Evolutionary conservation across 2,113 vertebrate species (phyloP).

Genomic region (Cygnus atratus): DNA sequence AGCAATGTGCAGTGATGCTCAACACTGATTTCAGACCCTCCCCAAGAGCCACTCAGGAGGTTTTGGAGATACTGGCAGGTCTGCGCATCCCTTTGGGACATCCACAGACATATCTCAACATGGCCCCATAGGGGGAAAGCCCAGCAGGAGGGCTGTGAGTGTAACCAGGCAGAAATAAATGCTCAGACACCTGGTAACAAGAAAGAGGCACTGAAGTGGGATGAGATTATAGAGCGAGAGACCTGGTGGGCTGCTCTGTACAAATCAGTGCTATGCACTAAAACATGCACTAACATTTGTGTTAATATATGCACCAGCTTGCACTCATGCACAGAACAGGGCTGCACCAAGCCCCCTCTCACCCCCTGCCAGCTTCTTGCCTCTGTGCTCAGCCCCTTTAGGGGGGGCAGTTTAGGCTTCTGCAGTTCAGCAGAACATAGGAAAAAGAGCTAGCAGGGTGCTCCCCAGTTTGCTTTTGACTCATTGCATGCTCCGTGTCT

Average conservation of each 20-base stretch:
- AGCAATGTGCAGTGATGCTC: rapidly evolving
- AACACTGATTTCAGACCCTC: not conserved
- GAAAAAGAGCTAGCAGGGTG: not conserved
- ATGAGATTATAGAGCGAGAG: not conserved
- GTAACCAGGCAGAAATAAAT: not conserved
- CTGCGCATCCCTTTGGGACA: not conserved
- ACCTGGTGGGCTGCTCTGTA: not conserved
- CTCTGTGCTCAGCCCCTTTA: not conserved
- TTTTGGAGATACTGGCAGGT: not conserved
- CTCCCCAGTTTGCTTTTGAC: not conserved
- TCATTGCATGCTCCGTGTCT: rapidly evolving
- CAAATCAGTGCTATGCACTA: rapidly evolving
- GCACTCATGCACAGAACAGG: not conserved
- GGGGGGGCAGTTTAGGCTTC: not conserved
- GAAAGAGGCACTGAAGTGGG: not conserved
- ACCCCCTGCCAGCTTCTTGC: rapidly evolving
- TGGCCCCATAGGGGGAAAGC: not conserved
- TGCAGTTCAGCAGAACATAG: not conserved
- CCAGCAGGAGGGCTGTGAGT: not conserved
- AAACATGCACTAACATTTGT: not conserved
- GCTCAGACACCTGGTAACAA: not conserved
- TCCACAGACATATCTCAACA: not conserved
- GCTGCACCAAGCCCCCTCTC: not conserved
- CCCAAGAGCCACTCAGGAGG: not conserved
- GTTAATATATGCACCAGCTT: rapidly evolving